A percentile compares a stretch with the other conserved stretches of the same genome.
These are phyloP conservation scores for Xiphorhynchus erythropygius DNA, from an alignment of 2,797 vertebrate species.

Conservation along the genomic window DNA sequence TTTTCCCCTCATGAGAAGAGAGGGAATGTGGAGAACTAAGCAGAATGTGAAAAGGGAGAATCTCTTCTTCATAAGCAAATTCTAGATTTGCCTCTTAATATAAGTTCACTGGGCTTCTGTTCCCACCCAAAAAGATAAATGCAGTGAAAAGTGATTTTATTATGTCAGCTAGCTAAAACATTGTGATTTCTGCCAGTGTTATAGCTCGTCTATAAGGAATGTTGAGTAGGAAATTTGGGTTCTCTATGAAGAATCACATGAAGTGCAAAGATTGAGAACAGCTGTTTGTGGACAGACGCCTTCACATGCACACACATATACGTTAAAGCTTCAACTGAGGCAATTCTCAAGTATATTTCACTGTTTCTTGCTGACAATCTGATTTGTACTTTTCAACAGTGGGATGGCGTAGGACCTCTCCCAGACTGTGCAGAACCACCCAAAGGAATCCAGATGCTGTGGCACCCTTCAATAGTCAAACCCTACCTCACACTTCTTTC, in stretches of 20 bases:
- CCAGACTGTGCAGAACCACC: conserved; percentile 94
- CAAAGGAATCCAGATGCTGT: conserved; percentile 98
- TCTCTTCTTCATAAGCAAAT: not conserved
- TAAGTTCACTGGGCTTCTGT: not conserved
- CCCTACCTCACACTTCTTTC: conserved; percentile 99
- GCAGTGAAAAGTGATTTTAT: not conserved
- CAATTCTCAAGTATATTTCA: not conserved
- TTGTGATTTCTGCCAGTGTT: not conserved
- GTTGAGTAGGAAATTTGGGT: not conserved
- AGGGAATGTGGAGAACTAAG: not conserved
- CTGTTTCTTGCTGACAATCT: conserved; percentile 27
- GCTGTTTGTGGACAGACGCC: not conserved
- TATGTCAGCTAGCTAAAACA: not conserved
- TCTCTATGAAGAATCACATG: not conserved
- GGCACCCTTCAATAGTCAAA: conserved; percentile 99
- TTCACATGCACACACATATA: accelerated
- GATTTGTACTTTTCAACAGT: conserved; percentile 80
- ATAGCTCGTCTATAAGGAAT: not conserved
- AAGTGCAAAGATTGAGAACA: not conserved
- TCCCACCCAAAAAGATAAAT: not conserved
- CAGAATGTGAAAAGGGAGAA: not conserved
- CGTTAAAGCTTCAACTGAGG: not conserved
- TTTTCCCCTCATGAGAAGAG: not conserved
- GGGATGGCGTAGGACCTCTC: conserved; percentile 97
- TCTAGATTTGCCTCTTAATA: not conserved